Evolutionary conservation across 1,140 invertebrate genomes (phyloP), one percentile per base, ranked within the genome.

Genomic region (Pantala flavescens): DNA sequence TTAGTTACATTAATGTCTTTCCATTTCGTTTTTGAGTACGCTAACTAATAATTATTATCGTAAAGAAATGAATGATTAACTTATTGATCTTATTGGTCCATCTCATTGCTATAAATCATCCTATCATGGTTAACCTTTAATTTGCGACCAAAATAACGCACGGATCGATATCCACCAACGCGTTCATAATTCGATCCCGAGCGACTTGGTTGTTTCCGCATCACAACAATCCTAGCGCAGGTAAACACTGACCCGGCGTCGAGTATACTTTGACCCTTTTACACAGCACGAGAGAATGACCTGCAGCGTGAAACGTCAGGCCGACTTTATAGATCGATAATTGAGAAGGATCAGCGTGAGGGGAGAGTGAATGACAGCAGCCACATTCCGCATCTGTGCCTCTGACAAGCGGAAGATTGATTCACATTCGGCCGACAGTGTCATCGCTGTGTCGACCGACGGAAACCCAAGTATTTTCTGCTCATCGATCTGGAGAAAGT

Each of bases 391-490:
- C 49, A 63, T 63, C 49, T 63, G 49, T 63, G 49, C 49, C 49
- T 63, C 49, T 63, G 49, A 63, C 49, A 63, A 63, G 49, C 12
- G 49, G 49, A 21, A 63, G 49, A 63, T 63, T 63, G 49, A 63
- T 63, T 63, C 49, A 63, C 12, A 21, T 63, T 21, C 49, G 3
- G 3, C 3, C n/a, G 49, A 63, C 49, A 36, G 49, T 63, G 49
- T 16, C 49, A 21, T 63, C 49, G 12, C 49, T 16, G 49, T 63
- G 49, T 3, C 3, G n/a, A 21, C 49, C 49, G 16, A 21, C 49
- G 49, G 49, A 19, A 21, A 63, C 49, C 49, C 49, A 12, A 36
- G 28, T 36, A 36, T 63, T 21, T 21, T 63, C 49, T 21, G 5
- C 49, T 63, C 49, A 21, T 21, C 49, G 49, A 63, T 19, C 49